Conservation (phyloP, 2,888 invertebrate genomes). For the Phragmatobia fuliginosa region DNA sequence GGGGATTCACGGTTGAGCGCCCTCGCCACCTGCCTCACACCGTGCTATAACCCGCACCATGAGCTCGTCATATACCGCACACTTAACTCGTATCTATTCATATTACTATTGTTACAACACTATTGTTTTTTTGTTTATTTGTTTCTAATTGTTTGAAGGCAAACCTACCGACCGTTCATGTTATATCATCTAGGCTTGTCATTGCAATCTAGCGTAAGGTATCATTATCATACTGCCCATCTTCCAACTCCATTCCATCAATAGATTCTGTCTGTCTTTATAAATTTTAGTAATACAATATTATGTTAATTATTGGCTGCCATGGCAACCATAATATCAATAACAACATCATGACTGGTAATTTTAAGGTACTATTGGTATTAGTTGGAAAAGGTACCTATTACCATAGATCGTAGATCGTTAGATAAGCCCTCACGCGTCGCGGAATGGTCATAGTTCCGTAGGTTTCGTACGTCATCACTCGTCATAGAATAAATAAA, state of each 20-base stretch:
- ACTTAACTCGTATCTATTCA: slow-evolving; percentile 13
- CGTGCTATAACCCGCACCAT: slow-evolving; percentile 47
- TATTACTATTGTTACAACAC: slow-evolving; percentile 8
- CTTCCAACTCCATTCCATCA: no score
- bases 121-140: no score
- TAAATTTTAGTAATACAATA: no score
- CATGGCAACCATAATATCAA: neutral
- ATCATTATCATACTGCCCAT: neutral
- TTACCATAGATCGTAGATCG: no score
- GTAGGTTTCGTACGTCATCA: no score
- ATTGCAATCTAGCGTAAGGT: neutral
- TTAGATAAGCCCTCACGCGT: no score
- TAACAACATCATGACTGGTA: rapidly evolving
- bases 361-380: no score
- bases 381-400: no score
- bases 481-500: no score
- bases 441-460: no score
- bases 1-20: slow-evolving; percentile 83
- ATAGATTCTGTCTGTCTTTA: no score
- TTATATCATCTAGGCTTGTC: slow-evolving; percentile 32
- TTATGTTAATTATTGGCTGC: no score
- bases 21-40: slow-evolving; percentile 71
- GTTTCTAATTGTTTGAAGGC: slow-evolving; percentile 10
- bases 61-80: slow-evolving; percentile 9
- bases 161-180: slow-evolving; percentile 20